Percentiles rank a stretch among this genome's conserved stretches.
These are phyloP conservation scores for Chrysodeixis includens DNA, from an alignment of 2,888 invertebrate species.

Conservation along the genomic window DNA sequence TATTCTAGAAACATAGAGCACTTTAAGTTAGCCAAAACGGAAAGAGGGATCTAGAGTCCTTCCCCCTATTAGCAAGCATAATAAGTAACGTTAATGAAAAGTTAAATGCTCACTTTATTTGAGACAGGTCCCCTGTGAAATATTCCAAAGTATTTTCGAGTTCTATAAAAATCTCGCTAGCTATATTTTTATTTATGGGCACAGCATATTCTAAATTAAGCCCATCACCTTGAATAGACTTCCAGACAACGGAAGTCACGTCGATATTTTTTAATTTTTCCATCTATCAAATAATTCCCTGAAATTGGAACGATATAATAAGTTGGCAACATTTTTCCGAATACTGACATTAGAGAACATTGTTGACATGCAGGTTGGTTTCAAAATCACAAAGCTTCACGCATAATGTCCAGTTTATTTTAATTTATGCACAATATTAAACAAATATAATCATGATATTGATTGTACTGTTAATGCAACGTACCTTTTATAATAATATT, in stretches of 20 bases:
- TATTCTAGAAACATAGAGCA: not conserved
- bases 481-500: not conserved
- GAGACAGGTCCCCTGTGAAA: conserved; percentile 90
- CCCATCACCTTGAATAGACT: conserved; percentile 83
- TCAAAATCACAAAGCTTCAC: not conserved
- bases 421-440: not conserved
- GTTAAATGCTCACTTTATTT: conserved; percentile 81
- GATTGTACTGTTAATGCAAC: not conserved
- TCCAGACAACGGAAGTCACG: conserved; percentile 69
- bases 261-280: conserved; percentile 67
- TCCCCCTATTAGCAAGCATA: not conserved
- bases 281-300: conserved; percentile 48
- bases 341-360: not conserved
- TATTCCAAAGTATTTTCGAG: conserved; percentile 90
- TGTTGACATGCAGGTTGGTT: not conserved
- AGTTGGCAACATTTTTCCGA: conserved; percentile 33
- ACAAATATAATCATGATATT: not conserved
- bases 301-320: conserved; percentile 7
- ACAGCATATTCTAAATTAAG: conserved; percentile 89
- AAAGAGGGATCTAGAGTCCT: not conserved
- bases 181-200: conserved; percentile 79
- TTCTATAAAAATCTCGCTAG: conserved; percentile 82
- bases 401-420: no score
- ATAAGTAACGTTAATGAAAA: not conserved
- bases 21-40: no score